Evolutionary conservation across 2,113 vertebrate genomes (phyloP).

Genomic region (Spea bombifrons): DNA sequence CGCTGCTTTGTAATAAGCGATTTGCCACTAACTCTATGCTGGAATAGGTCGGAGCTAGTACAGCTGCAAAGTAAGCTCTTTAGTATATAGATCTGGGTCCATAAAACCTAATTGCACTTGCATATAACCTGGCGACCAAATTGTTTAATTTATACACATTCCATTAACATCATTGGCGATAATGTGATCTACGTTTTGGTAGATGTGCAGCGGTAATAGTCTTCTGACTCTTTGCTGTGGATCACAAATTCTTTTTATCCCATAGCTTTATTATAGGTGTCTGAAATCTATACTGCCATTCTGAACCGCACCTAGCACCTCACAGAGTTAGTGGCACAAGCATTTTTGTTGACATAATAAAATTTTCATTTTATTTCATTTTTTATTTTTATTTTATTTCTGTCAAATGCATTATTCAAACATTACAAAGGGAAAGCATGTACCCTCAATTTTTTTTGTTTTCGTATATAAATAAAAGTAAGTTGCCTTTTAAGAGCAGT

Average conservation of each 20-base stretch:
- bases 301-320: background rate
- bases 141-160: too few species aligned
- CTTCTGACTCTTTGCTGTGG: too few species aligned
- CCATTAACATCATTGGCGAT: too few species aligned
- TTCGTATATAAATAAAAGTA: slow-evolving; percentile 8
- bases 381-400: background rate
- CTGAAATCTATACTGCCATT: background rate
- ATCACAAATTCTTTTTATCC: too few species aligned
- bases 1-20: background rate
- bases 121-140: too few species aligned
- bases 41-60: background rate
- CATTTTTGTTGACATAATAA: background rate
- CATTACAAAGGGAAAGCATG: slow-evolving; percentile 33
- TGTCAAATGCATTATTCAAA: background rate
- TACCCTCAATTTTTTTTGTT: slow-evolving; percentile 25
- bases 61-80: too few species aligned
- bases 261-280: too few species aligned
- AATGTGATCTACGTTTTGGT: too few species aligned
- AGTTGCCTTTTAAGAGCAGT: background rate
- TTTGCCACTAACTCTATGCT: slow-evolving; percentile 9
- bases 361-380: background rate
- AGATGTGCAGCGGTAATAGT: too few species aligned
- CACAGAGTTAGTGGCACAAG: slow-evolving; percentile 24
- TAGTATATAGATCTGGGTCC: too few species aligned
- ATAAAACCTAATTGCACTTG: too few species aligned